phyloP scores from a whole-genome alignment of 64 coral and sea anemone genomes.

The Stylophora pistillata region DNA sequence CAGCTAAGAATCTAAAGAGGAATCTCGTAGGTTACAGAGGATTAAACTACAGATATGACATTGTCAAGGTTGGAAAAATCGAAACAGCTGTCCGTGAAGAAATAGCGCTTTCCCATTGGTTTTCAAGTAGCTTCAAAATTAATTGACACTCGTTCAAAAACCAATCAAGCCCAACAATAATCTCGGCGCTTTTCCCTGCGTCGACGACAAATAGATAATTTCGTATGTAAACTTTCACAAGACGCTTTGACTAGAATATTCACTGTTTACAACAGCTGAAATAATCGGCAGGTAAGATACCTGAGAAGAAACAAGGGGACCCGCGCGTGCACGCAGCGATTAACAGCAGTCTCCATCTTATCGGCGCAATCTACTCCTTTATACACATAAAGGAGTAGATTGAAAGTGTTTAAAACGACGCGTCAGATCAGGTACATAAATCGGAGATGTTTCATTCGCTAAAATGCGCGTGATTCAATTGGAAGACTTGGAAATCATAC shows the following conservation, averaged over 20 bases:
- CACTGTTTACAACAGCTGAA: constrained; percentile 21
- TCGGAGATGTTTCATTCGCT: neutral
- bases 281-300: neutral
- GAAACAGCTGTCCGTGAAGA: constrained; percentile 11
- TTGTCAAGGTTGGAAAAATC: neutral
- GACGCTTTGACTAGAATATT: constrained; percentile 16
- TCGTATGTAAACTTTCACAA: neutral
- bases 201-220: neutral
- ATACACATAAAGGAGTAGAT: neutral
- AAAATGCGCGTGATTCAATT: constrained; percentile 10
- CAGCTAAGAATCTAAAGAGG: neutral
- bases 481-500: constrained; percentile 12
- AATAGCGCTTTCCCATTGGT: constrained; percentile 14
- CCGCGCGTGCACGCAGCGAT: neutral
- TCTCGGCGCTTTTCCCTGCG: neutral
- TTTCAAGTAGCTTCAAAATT: constrained; percentile 4
- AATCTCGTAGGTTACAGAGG: neutral
- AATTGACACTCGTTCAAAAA: constrained; percentile 27
- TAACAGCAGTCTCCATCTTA: neutral
- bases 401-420: neutral
- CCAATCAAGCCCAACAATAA: neutral
- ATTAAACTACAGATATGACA: neutral
- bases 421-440: neutral
- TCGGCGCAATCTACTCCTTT: neutral
- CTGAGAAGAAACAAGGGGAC: neutral